Evolutionary conservation across 2,113 vertebrate genomes (phyloP).

Genomic region (Trinectes maculatus): DNA sequence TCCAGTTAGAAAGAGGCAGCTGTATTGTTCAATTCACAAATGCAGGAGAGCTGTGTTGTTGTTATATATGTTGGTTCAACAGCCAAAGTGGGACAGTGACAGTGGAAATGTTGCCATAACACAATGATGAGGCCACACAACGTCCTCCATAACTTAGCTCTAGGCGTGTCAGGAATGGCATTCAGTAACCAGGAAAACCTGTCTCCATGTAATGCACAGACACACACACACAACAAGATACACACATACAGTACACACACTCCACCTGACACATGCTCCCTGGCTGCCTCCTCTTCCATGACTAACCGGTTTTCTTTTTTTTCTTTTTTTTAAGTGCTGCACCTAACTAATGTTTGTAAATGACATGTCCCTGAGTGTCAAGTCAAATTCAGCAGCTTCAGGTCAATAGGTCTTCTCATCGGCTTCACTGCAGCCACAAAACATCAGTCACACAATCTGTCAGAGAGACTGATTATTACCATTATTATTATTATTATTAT

Average conservation of each 20-base stretch:
- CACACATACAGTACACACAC: slow-evolving; percentile 37
- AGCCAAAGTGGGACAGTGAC: slow-evolving; percentile 12
- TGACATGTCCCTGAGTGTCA: slow-evolving; percentile 16
- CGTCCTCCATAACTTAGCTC: slow-evolving; percentile 30
- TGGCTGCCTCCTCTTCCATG: slow-evolving; percentile 27
- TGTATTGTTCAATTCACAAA: neutral
- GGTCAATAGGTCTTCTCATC: slow-evolving; percentile 4
- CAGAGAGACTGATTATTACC: no score
- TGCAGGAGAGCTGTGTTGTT: neutral
- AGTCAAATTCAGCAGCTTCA: slow-evolving; percentile 4
- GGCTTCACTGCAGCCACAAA: neutral
- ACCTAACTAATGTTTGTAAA: slow-evolving; percentile 20
- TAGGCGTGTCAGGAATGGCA: slow-evolving; percentile 60
- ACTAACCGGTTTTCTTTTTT: slow-evolving; percentile 72
- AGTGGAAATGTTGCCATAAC: slow-evolving; percentile 49
- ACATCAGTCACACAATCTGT: no score
- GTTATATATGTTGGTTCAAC: slow-evolving; percentile 5
- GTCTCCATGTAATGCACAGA: slow-evolving; percentile 45
- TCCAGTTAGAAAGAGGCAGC: neutral
- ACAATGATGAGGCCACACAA: slow-evolving; percentile 26
- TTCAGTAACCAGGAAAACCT: slow-evolving; percentile 77
- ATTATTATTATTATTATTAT: no score
- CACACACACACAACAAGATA: slow-evolving; percentile 25
- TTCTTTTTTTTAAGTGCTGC: slow-evolving; percentile 12
- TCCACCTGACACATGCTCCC: slow-evolving; percentile 43